Evolutionary conservation across 1,140 invertebrate species (phyloP).

Genomic region (Lepidurus couesii): DNA sequence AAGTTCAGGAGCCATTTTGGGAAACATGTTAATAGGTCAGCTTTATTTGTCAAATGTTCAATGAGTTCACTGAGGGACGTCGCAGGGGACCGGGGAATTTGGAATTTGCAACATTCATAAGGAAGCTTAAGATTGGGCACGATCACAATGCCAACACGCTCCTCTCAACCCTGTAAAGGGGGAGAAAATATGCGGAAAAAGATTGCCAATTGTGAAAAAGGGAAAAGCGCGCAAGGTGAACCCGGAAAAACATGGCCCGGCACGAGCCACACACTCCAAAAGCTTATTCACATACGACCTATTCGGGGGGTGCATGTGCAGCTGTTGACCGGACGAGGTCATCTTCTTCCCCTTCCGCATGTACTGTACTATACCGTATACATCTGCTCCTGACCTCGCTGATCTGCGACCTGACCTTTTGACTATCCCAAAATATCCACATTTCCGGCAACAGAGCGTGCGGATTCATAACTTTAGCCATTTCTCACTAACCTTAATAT

Average conservation of each 20-base stretch:
- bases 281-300: conserved; percentile 19
- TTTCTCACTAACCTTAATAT: neutral
- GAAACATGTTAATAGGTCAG: conserved; percentile 14
- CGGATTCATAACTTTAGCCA: neutral
- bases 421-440: neutral
- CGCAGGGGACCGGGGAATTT: conserved; percentile 6
- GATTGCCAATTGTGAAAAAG: neutral
- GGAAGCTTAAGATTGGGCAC: neutral
- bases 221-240: conserved; percentile 15
- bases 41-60: conserved; percentile 19
- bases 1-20: neutral
- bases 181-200: conserved; percentile 22
- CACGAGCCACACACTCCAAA: neutral
- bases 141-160: neutral
- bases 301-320: conserved; percentile 1
- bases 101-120: conserved; percentile 10
- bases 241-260: conserved; percentile 16
- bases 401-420: conserved; percentile 15
- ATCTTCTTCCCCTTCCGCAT: conserved; percentile 20
- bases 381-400: conserved; percentile 13
- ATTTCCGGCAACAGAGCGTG: neutral
- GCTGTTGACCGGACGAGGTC: neutral
- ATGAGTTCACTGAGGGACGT: neutral
- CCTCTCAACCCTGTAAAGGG: neutral
- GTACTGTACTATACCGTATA: neutral